Conservation (phyloP, 2,113 vertebrate species). For the Sitta europaea region DNA sequence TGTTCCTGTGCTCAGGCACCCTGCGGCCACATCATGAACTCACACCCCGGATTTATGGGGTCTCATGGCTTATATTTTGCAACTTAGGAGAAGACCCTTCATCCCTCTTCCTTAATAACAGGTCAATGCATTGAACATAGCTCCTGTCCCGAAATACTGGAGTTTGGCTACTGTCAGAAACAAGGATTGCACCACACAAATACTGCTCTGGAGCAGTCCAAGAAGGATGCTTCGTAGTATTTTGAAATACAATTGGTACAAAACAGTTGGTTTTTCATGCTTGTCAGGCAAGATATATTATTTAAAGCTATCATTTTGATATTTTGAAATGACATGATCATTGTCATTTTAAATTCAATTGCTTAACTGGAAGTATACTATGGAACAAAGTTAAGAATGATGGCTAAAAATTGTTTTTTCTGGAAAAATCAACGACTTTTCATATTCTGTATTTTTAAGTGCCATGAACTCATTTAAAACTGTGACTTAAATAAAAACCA, state of each 20-base stretch:
- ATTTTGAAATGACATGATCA: no score
- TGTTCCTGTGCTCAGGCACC: background rate
- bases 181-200: background rate
- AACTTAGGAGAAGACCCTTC: rapidly evolving
- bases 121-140: background rate
- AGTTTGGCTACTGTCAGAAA: background rate
- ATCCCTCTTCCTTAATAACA: background rate
- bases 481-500: conserved; percentile 62
- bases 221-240: background rate
- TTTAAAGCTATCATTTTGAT: background rate
- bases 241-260: background rate
- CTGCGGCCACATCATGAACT: background rate
- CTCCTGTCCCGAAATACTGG: rapidly evolving
- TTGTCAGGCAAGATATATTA: background rate
- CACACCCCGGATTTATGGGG: background rate
- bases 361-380: background rate
- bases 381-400: background rate
- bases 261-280: background rate
- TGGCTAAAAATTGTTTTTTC: background rate
- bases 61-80: background rate
- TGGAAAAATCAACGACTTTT: background rate
- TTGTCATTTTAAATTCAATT: background rate
- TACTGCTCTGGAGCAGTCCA: background rate
- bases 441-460: conserved; percentile 33
- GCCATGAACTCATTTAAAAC: conserved; percentile 42